Evolutionary conservation across 2,888 invertebrate species (phyloP).

Genomic region (Tenthredo distinguenda): DNA sequence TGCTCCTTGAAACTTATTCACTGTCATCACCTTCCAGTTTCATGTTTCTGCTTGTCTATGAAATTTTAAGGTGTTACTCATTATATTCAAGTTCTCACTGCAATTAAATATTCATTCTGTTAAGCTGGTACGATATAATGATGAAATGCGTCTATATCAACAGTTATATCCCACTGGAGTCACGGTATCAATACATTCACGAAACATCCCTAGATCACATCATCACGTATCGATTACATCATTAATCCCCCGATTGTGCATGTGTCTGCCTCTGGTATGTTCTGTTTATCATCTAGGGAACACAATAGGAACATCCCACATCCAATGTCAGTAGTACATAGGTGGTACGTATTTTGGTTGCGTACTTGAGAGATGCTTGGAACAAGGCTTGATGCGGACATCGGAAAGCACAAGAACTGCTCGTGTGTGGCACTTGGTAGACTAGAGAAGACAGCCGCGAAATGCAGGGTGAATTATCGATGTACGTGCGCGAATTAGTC

Average conservation of each 20-base stretch:
- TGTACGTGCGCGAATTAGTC: not conserved
- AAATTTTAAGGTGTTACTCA: not conserved
- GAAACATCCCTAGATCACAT: not conserved
- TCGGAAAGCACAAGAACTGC: not conserved
- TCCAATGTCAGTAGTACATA: not conserved
- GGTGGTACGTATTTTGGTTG: not conserved
- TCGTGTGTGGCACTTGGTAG: not conserved
- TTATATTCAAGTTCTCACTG: not conserved
- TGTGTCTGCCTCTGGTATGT: not conserved
- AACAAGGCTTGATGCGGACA: not conserved
- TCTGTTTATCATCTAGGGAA: not conserved
- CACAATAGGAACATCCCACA: not conserved
- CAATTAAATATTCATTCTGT: not conserved
- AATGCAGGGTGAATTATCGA: not conserved
- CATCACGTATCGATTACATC: not conserved
- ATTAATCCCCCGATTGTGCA: not conserved
- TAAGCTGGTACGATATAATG: not conserved
- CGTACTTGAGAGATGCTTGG: not conserved
- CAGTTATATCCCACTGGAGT: not conserved
- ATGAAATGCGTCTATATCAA: not conserved
- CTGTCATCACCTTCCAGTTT: constrained; percentile 9
- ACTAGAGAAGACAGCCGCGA: not conserved
- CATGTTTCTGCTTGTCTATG: not conserved
- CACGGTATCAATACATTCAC: not conserved
- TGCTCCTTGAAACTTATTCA: constrained; percentile 1